Evolutionary conservation across 1,140 invertebrate genomes (phyloP).

Genomic region (Pachyrhynchus sulphureomaculatus): DNA sequence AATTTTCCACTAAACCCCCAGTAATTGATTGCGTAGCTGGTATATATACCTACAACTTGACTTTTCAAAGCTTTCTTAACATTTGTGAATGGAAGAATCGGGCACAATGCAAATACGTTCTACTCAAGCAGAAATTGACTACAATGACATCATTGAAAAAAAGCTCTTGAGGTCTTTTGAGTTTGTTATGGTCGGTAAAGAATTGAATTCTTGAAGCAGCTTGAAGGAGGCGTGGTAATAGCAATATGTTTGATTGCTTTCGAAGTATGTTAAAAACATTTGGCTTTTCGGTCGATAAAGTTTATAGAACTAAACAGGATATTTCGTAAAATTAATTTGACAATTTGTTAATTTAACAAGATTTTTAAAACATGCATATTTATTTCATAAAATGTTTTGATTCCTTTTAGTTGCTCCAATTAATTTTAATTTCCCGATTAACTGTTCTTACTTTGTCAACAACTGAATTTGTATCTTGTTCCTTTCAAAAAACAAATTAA

Average conservation of each 20-base stretch:
- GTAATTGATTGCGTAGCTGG: conserved; percentile 1
- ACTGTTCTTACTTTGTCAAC: too few species aligned
- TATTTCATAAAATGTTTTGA: too few species aligned
- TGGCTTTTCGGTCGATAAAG: background rate
- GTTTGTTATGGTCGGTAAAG: background rate
- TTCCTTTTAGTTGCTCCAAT: too few species aligned
- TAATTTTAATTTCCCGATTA: too few species aligned
- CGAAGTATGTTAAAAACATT: background rate
- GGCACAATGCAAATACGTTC: conserved; percentile 1
- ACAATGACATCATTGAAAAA: background rate
- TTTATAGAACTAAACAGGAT: too few species aligned
- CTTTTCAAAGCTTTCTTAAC: conserved; percentile 3
- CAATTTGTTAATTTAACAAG: too few species aligned
- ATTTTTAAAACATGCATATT: too few species aligned
- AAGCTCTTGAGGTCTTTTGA: background rate
- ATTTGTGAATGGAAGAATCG: background rate
- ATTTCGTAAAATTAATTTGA: too few species aligned
- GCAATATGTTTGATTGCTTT: background rate
- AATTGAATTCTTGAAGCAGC: conserved; percentile 3
- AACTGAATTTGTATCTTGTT: too few species aligned
- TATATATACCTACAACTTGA: background rate
- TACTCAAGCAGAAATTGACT: background rate
- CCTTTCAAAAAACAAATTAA: too few species aligned
- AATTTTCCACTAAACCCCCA: background rate
- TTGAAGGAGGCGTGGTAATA: background rate